Conservation (phyloP, 2,797 vertebrate genomes). For the Microchirus variegatus region DNA sequence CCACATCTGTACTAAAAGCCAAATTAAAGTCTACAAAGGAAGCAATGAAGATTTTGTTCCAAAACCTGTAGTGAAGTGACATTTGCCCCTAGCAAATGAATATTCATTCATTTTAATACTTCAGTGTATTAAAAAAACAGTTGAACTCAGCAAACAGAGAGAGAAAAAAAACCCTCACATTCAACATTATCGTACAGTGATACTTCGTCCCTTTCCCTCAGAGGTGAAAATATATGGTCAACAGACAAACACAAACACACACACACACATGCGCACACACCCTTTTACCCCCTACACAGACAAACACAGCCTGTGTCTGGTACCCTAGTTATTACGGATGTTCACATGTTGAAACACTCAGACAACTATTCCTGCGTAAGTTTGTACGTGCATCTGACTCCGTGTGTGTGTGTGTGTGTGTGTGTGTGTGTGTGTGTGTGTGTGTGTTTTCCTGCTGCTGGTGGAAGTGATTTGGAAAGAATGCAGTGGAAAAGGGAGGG, state of each 20-base stretch:
- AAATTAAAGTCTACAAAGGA: background rate
- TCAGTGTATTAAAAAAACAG: background rate
- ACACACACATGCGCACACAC: slow-evolving; percentile 32
- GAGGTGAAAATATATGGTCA: slow-evolving; percentile 36
- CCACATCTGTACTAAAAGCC: background rate
- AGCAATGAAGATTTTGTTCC: background rate
- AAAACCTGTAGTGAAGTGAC: background rate
- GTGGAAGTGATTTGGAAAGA: slow-evolving; percentile 85
- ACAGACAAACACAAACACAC: slow-evolving; percentile 41
- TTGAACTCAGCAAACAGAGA: background rate
- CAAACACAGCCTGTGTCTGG: slow-evolving; percentile 70
- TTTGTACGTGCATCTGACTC: slow-evolving; percentile 20
- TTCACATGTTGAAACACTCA: slow-evolving; percentile 77
- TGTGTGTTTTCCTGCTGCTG: slow-evolving; percentile 64
- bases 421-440: slow-evolving; percentile 55
- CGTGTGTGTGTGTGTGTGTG: slow-evolving; percentile 16
- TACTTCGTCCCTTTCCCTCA: slow-evolving; percentile 46
- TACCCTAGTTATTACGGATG: slow-evolving; percentile 69
- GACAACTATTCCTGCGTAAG: slow-evolving; percentile 68
- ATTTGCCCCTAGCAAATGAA: background rate
- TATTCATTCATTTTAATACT: background rate
- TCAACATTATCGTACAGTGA: slow-evolving; percentile 37
- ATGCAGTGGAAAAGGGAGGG: slow-evolving; percentile 76
- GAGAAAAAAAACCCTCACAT: slow-evolving; percentile 12
- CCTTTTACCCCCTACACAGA: slow-evolving; percentile 53